Conservation (phyloP, 2,797 vertebrate genomes). For the Darevskia mixta region DNA sequence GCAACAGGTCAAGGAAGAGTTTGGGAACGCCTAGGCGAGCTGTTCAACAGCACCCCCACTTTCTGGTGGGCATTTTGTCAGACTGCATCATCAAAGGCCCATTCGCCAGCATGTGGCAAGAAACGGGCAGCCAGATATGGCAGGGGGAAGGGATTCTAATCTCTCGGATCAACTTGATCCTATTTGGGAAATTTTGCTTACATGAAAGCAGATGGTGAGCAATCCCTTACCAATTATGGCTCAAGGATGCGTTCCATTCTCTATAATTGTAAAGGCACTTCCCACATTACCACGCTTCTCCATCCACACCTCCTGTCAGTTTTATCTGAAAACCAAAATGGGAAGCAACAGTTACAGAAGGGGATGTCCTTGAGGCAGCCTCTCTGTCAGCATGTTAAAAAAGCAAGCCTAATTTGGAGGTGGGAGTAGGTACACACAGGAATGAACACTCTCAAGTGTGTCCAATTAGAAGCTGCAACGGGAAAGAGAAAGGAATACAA, state of each 20-base stretch:
- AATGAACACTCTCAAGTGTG: too few species aligned
- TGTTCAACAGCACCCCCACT: too few species aligned
- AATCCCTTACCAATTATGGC: constrained; percentile 33
- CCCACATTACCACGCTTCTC: neutral
- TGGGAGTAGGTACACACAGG: neutral
- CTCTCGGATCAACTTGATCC: constrained; percentile 14
- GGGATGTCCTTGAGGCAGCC: constrained; percentile 41
- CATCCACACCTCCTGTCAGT: neutral
- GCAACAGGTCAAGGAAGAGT: neutral
- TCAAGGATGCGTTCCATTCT: neutral
- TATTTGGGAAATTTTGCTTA: constrained; percentile 47
- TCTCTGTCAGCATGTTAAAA: constrained; percentile 41
- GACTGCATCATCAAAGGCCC: neutral
- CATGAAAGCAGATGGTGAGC: constrained; percentile 15
- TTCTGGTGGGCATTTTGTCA: neutral
- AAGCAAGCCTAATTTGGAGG: constrained; percentile 51
- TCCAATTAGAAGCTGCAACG: neutral
- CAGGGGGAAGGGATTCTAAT: constrained; percentile 1
- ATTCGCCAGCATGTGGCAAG: neutral
- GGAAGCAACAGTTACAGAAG: constrained; percentile 31
- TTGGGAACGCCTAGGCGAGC: neutral
- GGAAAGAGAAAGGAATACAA: neutral
- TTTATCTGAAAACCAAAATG: constrained; percentile 46
- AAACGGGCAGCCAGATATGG: neutral
- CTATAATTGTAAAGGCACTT: constrained; percentile 10